Percentiles rank a stretch among this genome's conserved stretches.
Conservation (phyloP, 2,113 vertebrate genomes). For the Pseudopodoces humilis region DNA sequence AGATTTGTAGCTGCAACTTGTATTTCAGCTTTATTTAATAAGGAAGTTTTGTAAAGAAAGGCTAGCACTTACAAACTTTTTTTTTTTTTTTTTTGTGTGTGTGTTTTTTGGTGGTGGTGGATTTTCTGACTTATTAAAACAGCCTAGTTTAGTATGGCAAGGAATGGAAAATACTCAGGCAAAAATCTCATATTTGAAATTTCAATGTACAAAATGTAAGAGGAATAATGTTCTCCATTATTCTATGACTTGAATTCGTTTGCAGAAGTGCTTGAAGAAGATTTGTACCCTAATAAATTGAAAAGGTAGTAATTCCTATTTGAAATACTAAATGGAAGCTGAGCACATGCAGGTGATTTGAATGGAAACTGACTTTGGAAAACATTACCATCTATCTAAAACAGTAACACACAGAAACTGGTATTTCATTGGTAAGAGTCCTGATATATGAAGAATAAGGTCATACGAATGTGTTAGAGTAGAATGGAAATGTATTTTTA, state of each 20-base stretch:
- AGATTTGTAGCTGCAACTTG: background rate
- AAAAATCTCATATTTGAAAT: constrained; percentile 3
- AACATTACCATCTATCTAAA: background rate
- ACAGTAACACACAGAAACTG: background rate
- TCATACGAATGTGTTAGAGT: background rate
- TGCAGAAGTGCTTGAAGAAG: background rate
- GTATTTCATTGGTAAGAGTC: background rate
- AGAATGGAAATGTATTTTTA: background rate
- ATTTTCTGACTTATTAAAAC: background rate
- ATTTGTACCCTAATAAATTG: background rate
- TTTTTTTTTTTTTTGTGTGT: background rate
- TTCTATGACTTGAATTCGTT: background rate
- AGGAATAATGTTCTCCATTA: background rate
- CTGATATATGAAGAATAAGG: background rate
- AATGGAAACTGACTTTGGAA: background rate
- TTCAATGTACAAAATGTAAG: background rate
- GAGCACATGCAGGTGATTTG: background rate
- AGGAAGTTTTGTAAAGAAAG: background rate
- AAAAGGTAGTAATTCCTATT: background rate
- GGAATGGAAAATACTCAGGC: background rate
- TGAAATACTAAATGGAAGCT: background rate
- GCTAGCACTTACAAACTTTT: background rate
- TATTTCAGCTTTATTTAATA: background rate
- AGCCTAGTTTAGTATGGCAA: background rate
- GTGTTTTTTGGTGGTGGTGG: background rate